Percentiles rank a stretch among this genome's conserved stretches.
Evolutionary conservation across 2,113 vertebrate species (phyloP).

Genomic region (Lophura nycthemera): DNA sequence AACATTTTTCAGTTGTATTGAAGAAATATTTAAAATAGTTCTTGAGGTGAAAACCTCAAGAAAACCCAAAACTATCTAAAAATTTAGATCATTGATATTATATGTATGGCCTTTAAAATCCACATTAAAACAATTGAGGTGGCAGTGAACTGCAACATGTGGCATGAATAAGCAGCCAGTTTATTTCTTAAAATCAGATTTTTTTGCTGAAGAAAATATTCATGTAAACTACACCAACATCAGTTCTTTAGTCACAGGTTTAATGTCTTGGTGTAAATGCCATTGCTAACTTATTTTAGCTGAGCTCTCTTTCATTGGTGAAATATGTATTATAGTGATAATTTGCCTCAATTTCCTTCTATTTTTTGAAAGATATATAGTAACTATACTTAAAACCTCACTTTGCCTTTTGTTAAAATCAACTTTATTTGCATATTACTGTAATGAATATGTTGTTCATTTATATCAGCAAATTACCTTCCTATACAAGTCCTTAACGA

Average conservation of each 20-base stretch:
- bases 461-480: slow-evolving; percentile 43
- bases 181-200: background rate
- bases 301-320: background rate
- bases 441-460: slow-evolving; percentile 30
- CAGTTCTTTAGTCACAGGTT: background rate
- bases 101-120: background rate
- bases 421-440: slow-evolving; percentile 45
- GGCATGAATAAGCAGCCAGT: background rate
- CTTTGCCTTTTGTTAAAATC: slow-evolving; percentile 12
- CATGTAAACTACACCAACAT: background rate
- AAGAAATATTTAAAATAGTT: background rate
- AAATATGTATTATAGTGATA: background rate
- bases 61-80: background rate
- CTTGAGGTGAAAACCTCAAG: background rate
- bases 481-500: background rate
- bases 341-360: background rate
- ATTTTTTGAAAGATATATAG: background rate
- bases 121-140: background rate
- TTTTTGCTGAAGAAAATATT: background rate
- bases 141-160: background rate
- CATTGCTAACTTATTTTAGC: slow-evolving; percentile 21
- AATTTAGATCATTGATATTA: background rate
- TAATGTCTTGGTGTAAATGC: background rate
- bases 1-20: background rate
- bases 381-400: background rate